Evolutionary conservation across 2,797 vertebrate species (phyloP).

Genomic region (Varecia variegata): DNA sequence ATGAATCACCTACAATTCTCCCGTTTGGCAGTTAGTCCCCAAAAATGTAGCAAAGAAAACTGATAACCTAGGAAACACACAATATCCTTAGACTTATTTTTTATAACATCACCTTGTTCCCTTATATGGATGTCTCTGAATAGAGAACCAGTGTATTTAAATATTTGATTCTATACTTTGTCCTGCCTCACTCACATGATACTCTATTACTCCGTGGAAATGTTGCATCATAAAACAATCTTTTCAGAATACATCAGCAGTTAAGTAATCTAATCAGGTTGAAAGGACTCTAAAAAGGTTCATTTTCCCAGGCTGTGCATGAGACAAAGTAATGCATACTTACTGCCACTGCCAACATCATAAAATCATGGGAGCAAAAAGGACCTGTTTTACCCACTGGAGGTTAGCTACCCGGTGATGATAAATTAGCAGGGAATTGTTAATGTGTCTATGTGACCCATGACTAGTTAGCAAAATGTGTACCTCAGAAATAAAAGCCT

Average conservation of each 20-base stretch:
- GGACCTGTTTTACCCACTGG: background rate
- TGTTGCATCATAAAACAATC: slow-evolving; percentile 39
- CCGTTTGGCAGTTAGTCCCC: background rate
- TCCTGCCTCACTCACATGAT: background rate
- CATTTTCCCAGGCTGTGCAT: slow-evolving; percentile 35
- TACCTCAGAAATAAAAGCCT: slow-evolving; percentile 18
- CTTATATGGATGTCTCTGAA: background rate
- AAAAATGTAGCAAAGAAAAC: slow-evolving; percentile 1
- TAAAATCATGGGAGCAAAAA: background rate
- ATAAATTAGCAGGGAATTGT: slow-evolving; percentile 9
- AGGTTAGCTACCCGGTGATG: background rate
- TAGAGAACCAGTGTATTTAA: background rate
- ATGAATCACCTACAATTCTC: background rate
- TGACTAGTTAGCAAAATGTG: slow-evolving; percentile 42
- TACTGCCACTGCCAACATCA: background rate
- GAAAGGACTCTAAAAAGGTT: slow-evolving; percentile 1
- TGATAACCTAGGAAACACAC: background rate
- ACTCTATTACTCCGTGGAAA: slow-evolving; percentile 43
- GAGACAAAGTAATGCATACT: slow-evolving; percentile 4
- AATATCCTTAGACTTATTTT: background rate
- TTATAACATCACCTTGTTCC: background rate
- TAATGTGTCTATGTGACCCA: background rate
- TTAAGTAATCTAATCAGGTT: slow-evolving; percentile 68
- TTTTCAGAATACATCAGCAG: slow-evolving; percentile 68
- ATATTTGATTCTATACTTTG: background rate